Conservation (phyloP, 2,888 invertebrate species). For the Nemotelus nigrinus region DNA sequence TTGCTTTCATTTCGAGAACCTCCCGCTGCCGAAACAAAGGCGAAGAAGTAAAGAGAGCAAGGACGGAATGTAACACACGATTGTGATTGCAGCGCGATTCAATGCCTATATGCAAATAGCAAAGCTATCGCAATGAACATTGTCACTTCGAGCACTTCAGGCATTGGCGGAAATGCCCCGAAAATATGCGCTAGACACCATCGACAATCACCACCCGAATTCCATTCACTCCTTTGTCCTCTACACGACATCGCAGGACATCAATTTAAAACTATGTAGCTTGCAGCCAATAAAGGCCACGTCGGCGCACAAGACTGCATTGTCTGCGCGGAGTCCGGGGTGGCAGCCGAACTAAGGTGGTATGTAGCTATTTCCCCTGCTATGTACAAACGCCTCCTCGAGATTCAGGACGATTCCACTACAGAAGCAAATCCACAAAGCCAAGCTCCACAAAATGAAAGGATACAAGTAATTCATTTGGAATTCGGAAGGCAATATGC, state of each 20-base stretch:
- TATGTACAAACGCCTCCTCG: neutral
- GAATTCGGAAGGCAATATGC: constrained; percentile 26
- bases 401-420: neutral
- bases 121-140: constrained; percentile 27
- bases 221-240: neutral
- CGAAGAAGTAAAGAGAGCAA: constrained; percentile 8
- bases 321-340: constrained; percentile 14
- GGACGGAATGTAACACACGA: constrained; percentile 8
- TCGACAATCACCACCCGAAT: constrained; percentile 12
- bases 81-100: constrained; percentile 12
- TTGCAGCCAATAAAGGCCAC: constrained; percentile 33
- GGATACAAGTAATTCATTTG: constrained; percentile 37
- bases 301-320: constrained; percentile 8
- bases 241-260: constrained; percentile 13
- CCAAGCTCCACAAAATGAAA: constrained; percentile 31
- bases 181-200: constrained; percentile 29
- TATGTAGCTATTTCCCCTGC: neutral
- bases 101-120: constrained; percentile 15
- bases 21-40: constrained; percentile 24
- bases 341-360: neutral
- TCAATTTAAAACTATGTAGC: constrained; percentile 32
- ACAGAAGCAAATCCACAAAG: constrained; percentile 33
- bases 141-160: constrained; percentile 27
- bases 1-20: constrained; percentile 36
- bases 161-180: constrained; percentile 35